phyloP scores from a whole-genome alignment of 64 coral and sea anemone species.

The Stylophora pistillata region DNA sequence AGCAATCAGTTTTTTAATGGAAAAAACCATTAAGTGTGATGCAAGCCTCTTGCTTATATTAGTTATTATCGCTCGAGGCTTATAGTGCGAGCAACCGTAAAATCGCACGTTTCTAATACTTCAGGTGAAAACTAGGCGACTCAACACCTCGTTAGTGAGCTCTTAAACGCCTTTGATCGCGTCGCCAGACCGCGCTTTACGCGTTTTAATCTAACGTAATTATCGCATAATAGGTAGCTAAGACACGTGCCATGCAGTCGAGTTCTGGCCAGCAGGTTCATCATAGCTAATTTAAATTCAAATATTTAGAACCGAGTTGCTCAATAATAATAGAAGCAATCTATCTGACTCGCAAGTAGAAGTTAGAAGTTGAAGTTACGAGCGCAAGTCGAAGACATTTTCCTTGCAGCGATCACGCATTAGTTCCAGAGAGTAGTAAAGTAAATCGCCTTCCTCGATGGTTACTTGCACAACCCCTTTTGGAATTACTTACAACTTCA shows the following conservation, averaged over 20 bases:
- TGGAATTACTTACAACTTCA: too few species aligned
- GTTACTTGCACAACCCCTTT: too few species aligned
- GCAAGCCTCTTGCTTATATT: not conserved
- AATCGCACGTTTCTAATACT: not conserved
- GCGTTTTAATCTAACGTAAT: not conserved
- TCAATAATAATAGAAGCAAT: too few species aligned
- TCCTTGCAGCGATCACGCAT: too few species aligned
- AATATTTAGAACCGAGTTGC: too few species aligned
- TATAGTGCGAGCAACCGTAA: not conserved
- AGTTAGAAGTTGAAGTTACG: too few species aligned
- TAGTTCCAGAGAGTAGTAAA: too few species aligned
- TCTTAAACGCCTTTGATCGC: not conserved
- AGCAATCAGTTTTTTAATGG: not conserved
- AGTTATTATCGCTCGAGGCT: not conserved
- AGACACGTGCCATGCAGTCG: not conserved
- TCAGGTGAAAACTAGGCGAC: not conserved
- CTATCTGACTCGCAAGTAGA: too few species aligned
- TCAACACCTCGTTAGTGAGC: not conserved
- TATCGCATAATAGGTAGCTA: not conserved
- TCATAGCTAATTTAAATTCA: not conserved
- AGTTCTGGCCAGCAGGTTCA: not conserved
- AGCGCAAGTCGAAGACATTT: too few species aligned
- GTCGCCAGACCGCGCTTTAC: not conserved
- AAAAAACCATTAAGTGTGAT: not conserved
- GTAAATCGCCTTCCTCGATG: too few species aligned